Percentiles rank a stretch among this genome's conserved stretches.
These are phyloP conservation scores for Pica pica DNA, from an alignment of 2,113 vertebrate genomes.

Conservation along the genomic window DNA sequence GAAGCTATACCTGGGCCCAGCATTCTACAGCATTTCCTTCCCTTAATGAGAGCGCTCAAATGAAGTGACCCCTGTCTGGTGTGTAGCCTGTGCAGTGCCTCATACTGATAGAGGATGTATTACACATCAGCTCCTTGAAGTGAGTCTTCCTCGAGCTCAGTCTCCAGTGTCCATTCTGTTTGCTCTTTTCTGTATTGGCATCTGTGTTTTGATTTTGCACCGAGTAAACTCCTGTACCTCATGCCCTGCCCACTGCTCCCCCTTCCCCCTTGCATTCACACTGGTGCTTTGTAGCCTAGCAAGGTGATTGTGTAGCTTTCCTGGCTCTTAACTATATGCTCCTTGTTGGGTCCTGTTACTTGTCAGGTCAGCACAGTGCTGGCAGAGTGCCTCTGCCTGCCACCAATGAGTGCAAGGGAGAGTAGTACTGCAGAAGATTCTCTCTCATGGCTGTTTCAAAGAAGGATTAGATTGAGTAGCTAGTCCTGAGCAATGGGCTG, in stretches of 20 bases:
- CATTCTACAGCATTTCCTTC: background rate
- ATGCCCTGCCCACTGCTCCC: background rate
- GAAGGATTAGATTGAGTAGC: background rate
- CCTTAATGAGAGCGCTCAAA: background rate
- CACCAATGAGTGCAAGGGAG: background rate
- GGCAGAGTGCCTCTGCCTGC: background rate
- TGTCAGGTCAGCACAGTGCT: background rate
- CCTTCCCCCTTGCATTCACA: background rate
- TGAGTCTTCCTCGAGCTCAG: background rate
- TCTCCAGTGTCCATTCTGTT: background rate
- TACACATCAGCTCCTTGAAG: background rate
- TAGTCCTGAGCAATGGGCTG: background rate
- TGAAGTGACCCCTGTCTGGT: background rate
- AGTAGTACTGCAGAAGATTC: background rate
- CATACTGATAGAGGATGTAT: background rate
- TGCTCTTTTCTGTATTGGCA: background rate
- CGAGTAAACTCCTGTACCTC: background rate
- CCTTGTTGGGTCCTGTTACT: background rate
- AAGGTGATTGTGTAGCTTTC: background rate
- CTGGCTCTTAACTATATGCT: background rate
- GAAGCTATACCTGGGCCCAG: background rate
- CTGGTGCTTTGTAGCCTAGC: background rate
- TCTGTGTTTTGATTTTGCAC: background rate
- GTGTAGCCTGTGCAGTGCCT: background rate
- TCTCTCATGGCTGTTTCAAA: background rate